Evolutionary conservation across 1,140 invertebrate genomes (phyloP), one percentile per base, ranked within the genome.

Genomic region (Cydia amplana): DNA sequence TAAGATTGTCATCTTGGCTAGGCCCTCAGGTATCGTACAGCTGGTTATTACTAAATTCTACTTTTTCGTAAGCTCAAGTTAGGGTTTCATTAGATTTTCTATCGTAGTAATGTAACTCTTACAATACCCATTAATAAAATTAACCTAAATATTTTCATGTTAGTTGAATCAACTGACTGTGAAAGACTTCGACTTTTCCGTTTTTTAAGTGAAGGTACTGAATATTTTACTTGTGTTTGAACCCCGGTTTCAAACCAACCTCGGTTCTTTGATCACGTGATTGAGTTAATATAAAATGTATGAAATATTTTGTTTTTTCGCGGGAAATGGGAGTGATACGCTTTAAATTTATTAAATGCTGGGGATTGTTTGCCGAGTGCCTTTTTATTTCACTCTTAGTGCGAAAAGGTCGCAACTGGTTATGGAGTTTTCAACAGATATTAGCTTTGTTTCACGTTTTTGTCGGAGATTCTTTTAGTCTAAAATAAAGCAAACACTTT

Each of bases 251-350:
- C 55, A 60, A 60, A 36, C 32, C 32, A 36, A 70, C 65, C 32
- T 43, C 65, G 16, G 28, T 32, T 40, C 65, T 70, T 70, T 70
- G 65, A 70, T 70, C 65, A 70, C 32, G 28, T 70, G 25, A 70
- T 70, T 70, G 65, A 70, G 32, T 70, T 70, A 70, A 70, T 70
- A 43, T 70, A 70, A 70, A 70, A 70, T 70, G 36, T 70, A 70
- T 70, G 65, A 70, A 70, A 70, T 70, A 70, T 70, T 67, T 70
- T 70, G 65, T 70, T 67, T 32, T 60, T 70, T 70, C n/a, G 7
- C 65, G 65, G 28, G 32, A 70, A 70, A 43, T 70, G 28, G 28
- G 65, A 70, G 65, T 70, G 25, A 70, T 36, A 43, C 65, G 65
- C 4, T 70, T 70, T 70, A 70, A 70, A 70, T 70, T 18, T 70